Percentiles rank a stretch among this genome's conserved stretches.
phyloP scores from a whole-genome alignment of 2,113 vertebrate genomes.

The Oceanodroma tethys region DNA sequence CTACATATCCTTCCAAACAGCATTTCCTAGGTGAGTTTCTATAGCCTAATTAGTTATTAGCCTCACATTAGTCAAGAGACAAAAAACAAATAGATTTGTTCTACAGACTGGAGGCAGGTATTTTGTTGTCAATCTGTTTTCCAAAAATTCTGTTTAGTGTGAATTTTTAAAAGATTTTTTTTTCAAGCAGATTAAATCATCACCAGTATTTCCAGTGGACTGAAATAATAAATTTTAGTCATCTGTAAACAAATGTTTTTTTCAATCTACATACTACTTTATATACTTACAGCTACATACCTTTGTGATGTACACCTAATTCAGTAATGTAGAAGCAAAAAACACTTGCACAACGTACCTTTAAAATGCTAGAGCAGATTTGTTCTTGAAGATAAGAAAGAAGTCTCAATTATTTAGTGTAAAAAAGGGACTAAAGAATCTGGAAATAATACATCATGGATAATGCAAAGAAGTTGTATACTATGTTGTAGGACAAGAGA shows the following conservation, averaged over 20 bases:
- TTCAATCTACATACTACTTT: neutral
- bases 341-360: accelerated
- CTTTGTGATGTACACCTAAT: neutral
- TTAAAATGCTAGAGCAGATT: neutral
- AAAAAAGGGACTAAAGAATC: neutral
- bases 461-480: neutral
- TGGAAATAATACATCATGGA: neutral
- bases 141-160: neutral
- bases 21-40: neutral
- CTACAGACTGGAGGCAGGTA: neutral
- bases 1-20: neutral
- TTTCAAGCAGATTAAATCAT: neutral
- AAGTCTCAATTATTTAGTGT: neutral
- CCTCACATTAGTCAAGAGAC: neutral
- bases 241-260: neutral
- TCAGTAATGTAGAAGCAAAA: neutral
- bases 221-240: neutral
- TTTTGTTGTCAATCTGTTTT: neutral
- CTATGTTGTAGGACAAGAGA: neutral
- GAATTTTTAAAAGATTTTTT: neutral
- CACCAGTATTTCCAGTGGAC: neutral
- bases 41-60: neutral
- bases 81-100: neutral
- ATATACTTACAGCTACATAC: neutral
- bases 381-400: neutral